Evolutionary conservation across 2,888 invertebrate genomes (phyloP).

Genomic region (Drosophila prostipennis): DNA sequence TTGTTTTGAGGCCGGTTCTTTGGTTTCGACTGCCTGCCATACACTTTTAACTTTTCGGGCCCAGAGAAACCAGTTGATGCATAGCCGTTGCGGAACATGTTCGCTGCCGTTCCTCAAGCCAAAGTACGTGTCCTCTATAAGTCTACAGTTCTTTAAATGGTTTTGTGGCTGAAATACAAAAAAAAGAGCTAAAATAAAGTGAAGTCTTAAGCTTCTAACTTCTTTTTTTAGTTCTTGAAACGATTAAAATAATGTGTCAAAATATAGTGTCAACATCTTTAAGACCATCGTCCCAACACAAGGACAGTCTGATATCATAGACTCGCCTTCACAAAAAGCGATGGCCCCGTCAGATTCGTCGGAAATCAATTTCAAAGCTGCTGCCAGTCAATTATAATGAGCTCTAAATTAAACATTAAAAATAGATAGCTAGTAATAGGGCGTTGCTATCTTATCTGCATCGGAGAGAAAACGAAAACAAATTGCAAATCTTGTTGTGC

Average conservation of each 20-base stretch:
- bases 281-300: conserved; percentile 5
- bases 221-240: background rate
- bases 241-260: background rate
- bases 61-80: conserved; percentile 62
- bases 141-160: background rate
- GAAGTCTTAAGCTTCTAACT: background rate
- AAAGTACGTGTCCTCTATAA: conserved; percentile 49
- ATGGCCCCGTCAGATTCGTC: conserved; percentile 24
- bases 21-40: conserved; percentile 30
- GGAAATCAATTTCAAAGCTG: conserved; percentile 15
- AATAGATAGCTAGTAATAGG: conserved; percentile 16
- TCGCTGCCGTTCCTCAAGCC: conserved; percentile 51
- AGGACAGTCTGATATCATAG: conserved; percentile 5
- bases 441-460: conserved; percentile 25
- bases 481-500: conserved; percentile 30
- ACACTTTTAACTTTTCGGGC: conserved; percentile 27
- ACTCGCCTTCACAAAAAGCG: conserved; percentile 24
- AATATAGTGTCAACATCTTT: background rate
- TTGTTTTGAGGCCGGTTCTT: conserved; percentile 40
- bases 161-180: background rate
- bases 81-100: conserved; percentile 68
- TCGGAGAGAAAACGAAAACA: conserved; percentile 25
- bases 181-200: no score
- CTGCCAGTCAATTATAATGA: conserved; percentile 27
- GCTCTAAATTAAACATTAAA: conserved; percentile 27